phyloP scores from a whole-genome alignment of 2,888 invertebrate species.

The Sinopyrophorus schimmeli region DNA sequence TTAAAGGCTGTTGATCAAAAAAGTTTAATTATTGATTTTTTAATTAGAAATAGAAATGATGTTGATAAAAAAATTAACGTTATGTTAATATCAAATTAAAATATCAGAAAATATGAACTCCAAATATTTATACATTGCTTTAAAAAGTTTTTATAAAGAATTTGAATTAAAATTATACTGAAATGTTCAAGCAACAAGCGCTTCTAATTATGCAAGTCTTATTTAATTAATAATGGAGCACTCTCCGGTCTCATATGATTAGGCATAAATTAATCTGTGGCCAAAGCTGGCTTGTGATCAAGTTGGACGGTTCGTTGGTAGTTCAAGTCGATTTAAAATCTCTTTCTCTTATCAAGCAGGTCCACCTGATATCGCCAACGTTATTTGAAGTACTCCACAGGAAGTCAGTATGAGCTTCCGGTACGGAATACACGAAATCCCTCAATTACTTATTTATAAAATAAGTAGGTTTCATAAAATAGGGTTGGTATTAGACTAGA shows the following conservation, averaged over 20 bases:
- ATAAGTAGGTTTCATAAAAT: no score
- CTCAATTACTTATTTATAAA: constrained; percentile 46
- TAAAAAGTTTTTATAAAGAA: no score
- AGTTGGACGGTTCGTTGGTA: constrained; percentile 20
- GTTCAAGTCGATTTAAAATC: constrained; percentile 10
- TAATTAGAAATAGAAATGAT: no score
- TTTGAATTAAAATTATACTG: constrained; percentile 19
- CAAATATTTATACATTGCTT: no score
- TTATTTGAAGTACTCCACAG: constrained; percentile 31
- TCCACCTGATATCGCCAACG: constrained; percentile 13
- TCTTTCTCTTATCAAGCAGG: constrained; percentile 18
- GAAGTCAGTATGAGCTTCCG: constrained; percentile 45
- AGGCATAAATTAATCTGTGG: constrained; percentile 27
- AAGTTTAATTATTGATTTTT: no score
- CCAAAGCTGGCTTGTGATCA: constrained; percentile 19
- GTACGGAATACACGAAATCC: constrained; percentile 44
- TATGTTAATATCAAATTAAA: constrained; percentile 8
- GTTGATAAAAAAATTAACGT: no score
- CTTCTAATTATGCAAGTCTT: constrained; percentile 24
- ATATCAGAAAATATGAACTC: no score
- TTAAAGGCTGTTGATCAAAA: no score
- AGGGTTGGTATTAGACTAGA: no score
- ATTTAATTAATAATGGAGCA: constrained; percentile 31
- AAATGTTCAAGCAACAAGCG: constrained; percentile 21
- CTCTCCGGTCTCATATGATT: constrained; percentile 28